These are phyloP conservation scores for Oreonectes daqikongensis DNA, from an alignment of 2,797 vertebrate genomes.

Conservation along the genomic window DNA sequence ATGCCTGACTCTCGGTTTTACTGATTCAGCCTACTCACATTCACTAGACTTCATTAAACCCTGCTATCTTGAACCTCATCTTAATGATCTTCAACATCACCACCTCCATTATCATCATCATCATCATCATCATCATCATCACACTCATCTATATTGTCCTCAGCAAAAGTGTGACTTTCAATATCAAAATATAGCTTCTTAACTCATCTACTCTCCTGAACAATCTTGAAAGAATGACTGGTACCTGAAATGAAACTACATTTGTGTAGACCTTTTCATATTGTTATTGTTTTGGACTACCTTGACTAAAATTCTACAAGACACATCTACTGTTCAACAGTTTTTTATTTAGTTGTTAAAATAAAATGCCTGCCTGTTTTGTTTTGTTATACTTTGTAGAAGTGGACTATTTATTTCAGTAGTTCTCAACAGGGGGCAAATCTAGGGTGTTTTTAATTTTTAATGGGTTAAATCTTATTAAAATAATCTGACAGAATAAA, in stretches of 20 bases:
- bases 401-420: too few species aligned
- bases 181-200: slow-evolving; percentile 5
- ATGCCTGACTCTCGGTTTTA: slow-evolving; percentile 80
- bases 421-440: too few species aligned
- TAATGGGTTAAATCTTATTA: too few species aligned
- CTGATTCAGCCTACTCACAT: slow-evolving; percentile 66
- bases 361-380: neutral
- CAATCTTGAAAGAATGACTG: slow-evolving; percentile 19
- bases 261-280: neutral
- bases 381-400: too few species aligned
- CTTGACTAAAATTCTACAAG: too few species aligned
- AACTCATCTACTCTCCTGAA: neutral
- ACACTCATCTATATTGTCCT: slow-evolving; percentile 10
- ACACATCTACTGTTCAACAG: too few species aligned
- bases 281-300: too few species aligned
- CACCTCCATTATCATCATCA: slow-evolving; percentile 2
- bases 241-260: neutral
- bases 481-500: too few species aligned
- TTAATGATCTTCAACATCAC: slow-evolving; percentile 28
- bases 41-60: slow-evolving; percentile 62
- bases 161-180: slow-evolving; percentile 21
- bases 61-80: slow-evolving; percentile 47
- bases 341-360: neutral
- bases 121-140: neutral
- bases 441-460: too few species aligned